phyloP scores from a whole-genome alignment of 1,140 invertebrate genomes.

The Procambarus clarkii region DNA sequence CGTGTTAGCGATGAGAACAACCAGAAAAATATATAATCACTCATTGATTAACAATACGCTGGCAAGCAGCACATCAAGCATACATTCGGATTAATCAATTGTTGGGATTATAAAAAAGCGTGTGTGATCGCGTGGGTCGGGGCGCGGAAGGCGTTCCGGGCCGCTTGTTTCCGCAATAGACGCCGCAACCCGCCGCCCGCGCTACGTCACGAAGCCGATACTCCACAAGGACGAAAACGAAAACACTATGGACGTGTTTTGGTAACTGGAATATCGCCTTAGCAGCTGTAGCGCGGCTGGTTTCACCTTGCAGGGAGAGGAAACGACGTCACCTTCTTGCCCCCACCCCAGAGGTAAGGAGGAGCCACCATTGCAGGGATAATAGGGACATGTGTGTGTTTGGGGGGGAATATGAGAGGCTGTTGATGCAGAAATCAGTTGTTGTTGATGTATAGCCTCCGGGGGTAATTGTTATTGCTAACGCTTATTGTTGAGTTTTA shows the following conservation, averaged over 20 bases:
- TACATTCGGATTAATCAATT: neutral
- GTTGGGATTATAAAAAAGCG: neutral
- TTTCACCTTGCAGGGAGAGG: neutral
- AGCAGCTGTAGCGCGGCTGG: neutral
- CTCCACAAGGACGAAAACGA: slow-evolving; percentile 5
- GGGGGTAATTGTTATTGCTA: neutral
- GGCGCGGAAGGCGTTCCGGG: neutral
- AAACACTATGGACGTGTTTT: neutral
- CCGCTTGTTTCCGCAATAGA: neutral
- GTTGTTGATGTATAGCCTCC: neutral
- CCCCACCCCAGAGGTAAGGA: neutral
- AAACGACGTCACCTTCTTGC: too few species aligned
- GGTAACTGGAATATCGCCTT: neutral
- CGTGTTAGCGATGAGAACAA: neutral
- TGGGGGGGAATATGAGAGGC: neutral
- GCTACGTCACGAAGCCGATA: neutral
- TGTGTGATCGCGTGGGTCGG: neutral
- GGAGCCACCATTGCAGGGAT: neutral
- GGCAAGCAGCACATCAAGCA: slow-evolving; percentile 11
- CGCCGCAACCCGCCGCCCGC: neutral
- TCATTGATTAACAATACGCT: neutral
- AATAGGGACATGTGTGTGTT: too few species aligned
- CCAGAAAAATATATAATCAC: neutral
- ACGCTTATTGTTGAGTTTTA: neutral
- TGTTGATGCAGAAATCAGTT: neutral